Percentiles rank a stretch among this genome's conserved stretches.
Evolutionary conservation across 1,140 invertebrate genomes (phyloP).

Genomic region (Pentalonia nigronervosa): DNA sequence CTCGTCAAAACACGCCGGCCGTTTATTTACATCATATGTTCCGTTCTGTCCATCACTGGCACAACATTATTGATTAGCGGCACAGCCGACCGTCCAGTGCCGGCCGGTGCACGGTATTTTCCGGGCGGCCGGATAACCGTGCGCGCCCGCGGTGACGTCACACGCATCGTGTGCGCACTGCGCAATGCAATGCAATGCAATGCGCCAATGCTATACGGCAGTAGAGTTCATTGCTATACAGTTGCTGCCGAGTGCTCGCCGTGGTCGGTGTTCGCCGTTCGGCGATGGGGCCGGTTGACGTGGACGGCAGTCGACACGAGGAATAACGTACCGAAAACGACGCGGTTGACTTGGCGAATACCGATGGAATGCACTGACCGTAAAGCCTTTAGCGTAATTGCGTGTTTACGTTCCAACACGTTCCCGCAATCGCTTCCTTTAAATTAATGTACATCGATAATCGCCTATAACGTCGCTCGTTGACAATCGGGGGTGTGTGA

Average conservation of each 20-base stretch:
- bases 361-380: not conserved
- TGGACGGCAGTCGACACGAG: too few species aligned
- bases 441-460: too few species aligned
- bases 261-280: too few species aligned
- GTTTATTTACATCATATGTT: conserved; percentile 57
- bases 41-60: not conserved
- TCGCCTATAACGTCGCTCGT: too few species aligned
- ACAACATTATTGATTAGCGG: conserved; percentile 48
- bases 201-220: too few species aligned
- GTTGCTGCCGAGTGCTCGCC: too few species aligned
- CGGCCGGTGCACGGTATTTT: not conserved
- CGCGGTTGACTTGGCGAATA: too few species aligned
- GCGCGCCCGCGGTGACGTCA: not conserved
- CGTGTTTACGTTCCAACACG: not conserved
- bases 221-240: too few species aligned
- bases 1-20: conserved; percentile 50
- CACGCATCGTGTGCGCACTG: not conserved
- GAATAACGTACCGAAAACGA: too few species aligned
- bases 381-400: not conserved
- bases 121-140: not conserved
- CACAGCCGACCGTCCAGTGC: not conserved
- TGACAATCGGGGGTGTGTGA: too few species aligned
- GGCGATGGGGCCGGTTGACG: too few species aligned
- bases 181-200: not conserved
- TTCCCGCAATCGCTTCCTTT: not conserved